Evolutionary conservation across 2,113 vertebrate species (phyloP).

Genomic region (Piprites chloris): DNA sequence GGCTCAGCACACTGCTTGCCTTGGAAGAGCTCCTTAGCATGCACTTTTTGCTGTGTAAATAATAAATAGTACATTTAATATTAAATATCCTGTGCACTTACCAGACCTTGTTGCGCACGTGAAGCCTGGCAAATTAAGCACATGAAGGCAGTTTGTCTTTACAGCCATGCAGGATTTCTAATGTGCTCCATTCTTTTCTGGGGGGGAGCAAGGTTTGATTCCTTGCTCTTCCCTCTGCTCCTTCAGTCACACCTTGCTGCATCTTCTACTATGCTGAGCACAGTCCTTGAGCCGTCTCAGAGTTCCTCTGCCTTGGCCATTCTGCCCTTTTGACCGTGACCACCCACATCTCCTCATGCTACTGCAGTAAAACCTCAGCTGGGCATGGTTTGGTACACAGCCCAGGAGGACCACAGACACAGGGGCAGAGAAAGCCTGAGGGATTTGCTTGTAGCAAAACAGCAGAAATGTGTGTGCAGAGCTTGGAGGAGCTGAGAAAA

Average conservation of each 20-base stretch:
- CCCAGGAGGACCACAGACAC: neutral
- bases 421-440: neutral
- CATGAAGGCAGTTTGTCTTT: neutral
- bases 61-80: constrained; percentile 32
- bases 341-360: neutral
- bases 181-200: neutral
- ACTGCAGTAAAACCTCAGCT: neutral
- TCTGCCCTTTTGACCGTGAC: fast-evolving
- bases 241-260: neutral
- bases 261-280: neutral
- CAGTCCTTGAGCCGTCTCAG: fast-evolving
- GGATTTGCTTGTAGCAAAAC: neutral
- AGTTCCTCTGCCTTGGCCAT: neutral
- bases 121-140: neutral
- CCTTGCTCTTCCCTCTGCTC: neutral
- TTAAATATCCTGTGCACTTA: constrained; percentile 17
- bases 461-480: neutral
- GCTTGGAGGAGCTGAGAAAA: neutral
- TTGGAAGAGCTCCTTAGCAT: neutral
- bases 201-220: neutral
- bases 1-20: fast-evolving
- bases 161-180: neutral
- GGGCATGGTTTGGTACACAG: neutral
- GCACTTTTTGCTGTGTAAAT: constrained; percentile 15
- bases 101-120: neutral